Conservation (phyloP, 1,140 invertebrate genomes). For the Aphaenogaster floridana region DNA sequence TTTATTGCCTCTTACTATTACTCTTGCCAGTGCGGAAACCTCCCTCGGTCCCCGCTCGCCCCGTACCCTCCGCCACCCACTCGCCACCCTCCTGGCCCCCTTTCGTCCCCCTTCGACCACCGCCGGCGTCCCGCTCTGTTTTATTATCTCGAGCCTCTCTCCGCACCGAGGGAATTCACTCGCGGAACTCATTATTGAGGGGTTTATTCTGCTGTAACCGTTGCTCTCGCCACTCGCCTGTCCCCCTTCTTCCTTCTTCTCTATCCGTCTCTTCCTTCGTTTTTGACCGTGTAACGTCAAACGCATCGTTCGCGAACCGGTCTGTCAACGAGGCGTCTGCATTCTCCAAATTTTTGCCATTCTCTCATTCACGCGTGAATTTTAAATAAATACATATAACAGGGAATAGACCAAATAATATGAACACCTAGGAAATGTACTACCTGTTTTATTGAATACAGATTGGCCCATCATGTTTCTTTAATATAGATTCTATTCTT, state of each 20-base stretch:
- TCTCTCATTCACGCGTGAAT: not conserved
- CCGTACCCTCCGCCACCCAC: slow-evolving; percentile 27
- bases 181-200: slow-evolving; percentile 86
- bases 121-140: slow-evolving; percentile 79
- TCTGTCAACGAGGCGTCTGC: not conserved
- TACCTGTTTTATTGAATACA: no score
- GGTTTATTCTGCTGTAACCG: slow-evolving; percentile 86
- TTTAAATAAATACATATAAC: not conserved
- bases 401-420: no score
- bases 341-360: slow-evolving; percentile 8
- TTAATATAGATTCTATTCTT: no score
- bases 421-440: no score
- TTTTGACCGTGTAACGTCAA: slow-evolving; percentile 4
- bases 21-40: slow-evolving; percentile 75
- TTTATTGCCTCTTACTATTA: slow-evolving; percentile 86
- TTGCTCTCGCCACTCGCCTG: slow-evolving; percentile 73
- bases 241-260: slow-evolving; percentile 37
- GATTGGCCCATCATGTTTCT: no score
- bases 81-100: slow-evolving; percentile 34
- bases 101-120: slow-evolving; percentile 61
- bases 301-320: not conserved
- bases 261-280: slow-evolving; percentile 27
- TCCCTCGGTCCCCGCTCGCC: slow-evolving; percentile 10
- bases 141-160: slow-evolving; percentile 85
- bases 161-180: slow-evolving; percentile 84